Evolutionary conservation across 2,797 vertebrate genomes (phyloP).

Genomic region (Falco cherrug): DNA sequence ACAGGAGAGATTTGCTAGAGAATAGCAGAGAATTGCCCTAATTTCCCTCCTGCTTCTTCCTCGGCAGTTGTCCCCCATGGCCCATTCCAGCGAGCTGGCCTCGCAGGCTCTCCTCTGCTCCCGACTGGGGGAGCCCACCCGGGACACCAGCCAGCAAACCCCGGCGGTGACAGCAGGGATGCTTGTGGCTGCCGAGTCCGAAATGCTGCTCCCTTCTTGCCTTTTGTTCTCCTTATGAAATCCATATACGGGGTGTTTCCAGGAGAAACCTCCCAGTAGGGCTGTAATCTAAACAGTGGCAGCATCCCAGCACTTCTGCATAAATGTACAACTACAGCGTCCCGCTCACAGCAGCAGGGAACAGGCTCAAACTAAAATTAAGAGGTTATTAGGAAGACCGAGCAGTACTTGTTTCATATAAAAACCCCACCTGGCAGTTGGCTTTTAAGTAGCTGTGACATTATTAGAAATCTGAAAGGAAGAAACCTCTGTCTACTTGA

Average conservation of each 20-base stretch:
- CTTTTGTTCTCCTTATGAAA: not conserved
- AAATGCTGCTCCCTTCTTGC: not conserved
- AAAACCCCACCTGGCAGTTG: not conserved
- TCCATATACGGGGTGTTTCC: conserved; percentile 46
- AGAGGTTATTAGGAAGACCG: not conserved
- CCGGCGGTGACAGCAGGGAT: rapidly evolving
- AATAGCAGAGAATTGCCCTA: not conserved
- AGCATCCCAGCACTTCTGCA: conserved; percentile 19
- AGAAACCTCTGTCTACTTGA: not conserved
- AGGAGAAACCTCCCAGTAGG: conserved; percentile 15
- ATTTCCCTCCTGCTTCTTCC: not conserved
- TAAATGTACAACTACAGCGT: not conserved
- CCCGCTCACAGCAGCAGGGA: not conserved
- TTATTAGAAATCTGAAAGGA: not conserved
- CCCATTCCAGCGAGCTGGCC: not conserved
- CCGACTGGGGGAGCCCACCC: not conserved
- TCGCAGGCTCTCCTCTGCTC: rapidly evolving
- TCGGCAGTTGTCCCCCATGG: not conserved
- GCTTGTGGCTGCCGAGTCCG: not conserved
- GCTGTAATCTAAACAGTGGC: conserved; percentile 37
- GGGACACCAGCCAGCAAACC: not conserved
- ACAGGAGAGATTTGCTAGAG: not conserved
- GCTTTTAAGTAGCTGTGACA: not conserved
- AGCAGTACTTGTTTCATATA: not conserved
- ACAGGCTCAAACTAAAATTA: not conserved